Evolutionary conservation across 2,888 invertebrate genomes (phyloP), one percentile per base, ranked within the genome.

Genomic region (Pherbina coryleti): DNA sequence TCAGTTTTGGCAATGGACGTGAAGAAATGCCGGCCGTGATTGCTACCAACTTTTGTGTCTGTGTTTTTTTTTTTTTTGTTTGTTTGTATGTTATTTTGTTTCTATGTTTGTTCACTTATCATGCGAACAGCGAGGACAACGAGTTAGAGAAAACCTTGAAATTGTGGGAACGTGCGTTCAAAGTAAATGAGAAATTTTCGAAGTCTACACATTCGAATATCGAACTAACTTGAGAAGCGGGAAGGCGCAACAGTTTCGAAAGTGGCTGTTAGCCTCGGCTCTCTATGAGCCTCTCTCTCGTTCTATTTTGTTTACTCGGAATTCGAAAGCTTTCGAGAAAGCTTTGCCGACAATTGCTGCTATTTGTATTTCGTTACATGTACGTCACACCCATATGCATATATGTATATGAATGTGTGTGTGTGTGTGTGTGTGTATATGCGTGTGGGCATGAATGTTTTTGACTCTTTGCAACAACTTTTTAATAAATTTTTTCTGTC

Each of bases 231-330:
- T 1, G 28, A 22, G 25, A 25, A 60, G 37, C 44, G 14, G 11
- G 22, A 67, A 66, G 67, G 67, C 67, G 67, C 67, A 67, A 67
- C 67, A 67, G 67, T 67, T 67, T 67, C 67, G 37, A 37, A 37
- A 67, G 67, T 8, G 60, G 44, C 55, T 34, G 5, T 19, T 19
- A 5, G 7, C 8, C 7, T 37, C 37, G n/a, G n/a, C 34, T 2
- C 34, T 37, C 37, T 66, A 44, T 44, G n/a, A n/a, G n/a, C n/a
- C 14, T 66, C 66, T 66, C 66, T 9, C 66, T 9, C 37, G 4
- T 19, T 44, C 34, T 64, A 19, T 62, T 25, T 62, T 2, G 3
- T 4, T 7, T 37, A 5, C 31, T 19, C 64, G 64, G n/a, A 4
- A 28, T 5, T 0, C 19, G 9, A n/a, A 31, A 11, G 37, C n/a